phyloP scores from a whole-genome alignment of 1,140 invertebrate species.

The Adoxophyes honmai region DNA sequence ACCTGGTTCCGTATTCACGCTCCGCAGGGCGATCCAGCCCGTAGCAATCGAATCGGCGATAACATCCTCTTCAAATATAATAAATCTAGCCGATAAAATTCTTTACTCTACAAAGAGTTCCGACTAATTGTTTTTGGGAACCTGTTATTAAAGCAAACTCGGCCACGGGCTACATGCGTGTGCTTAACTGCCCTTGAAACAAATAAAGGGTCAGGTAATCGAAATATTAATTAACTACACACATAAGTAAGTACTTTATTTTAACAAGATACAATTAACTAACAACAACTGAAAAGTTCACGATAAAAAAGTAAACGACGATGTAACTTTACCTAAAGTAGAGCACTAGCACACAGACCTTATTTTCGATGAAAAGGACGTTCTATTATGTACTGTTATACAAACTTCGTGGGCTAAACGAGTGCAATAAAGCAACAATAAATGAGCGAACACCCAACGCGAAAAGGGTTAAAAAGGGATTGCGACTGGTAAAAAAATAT shows the following conservation, averaged over 20 bases:
- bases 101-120: slow-evolving; percentile 54
- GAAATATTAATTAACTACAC: background rate
- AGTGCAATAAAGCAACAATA: slow-evolving; percentile 49
- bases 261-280: too few species aligned
- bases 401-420: slow-evolving; percentile 38
- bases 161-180: slow-evolving; percentile 26
- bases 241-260: too few species aligned
- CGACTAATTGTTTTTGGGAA: slow-evolving; percentile 68
- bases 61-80: slow-evolving; percentile 70
- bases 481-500: slow-evolving; percentile 37
- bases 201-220: slow-evolving; percentile 32
- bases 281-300: too few species aligned
- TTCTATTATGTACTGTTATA: slow-evolving; percentile 33
- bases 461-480: slow-evolving; percentile 29
- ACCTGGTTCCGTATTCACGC: slow-evolving; percentile 52
- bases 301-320: slow-evolving; percentile 25
- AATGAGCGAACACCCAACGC: slow-evolving; percentile 47
- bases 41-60: slow-evolving; percentile 56
- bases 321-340: slow-evolving; percentile 17
- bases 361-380: slow-evolving; percentile 14
- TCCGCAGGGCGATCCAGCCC: slow-evolving; percentile 42
- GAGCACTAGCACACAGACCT: too few species aligned
- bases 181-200: slow-evolving; percentile 21
- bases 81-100: slow-evolving; percentile 71
- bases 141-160: slow-evolving; percentile 53